Conservation (phyloP, 2,888 invertebrate species). For the Pandemis corylana region DNA sequence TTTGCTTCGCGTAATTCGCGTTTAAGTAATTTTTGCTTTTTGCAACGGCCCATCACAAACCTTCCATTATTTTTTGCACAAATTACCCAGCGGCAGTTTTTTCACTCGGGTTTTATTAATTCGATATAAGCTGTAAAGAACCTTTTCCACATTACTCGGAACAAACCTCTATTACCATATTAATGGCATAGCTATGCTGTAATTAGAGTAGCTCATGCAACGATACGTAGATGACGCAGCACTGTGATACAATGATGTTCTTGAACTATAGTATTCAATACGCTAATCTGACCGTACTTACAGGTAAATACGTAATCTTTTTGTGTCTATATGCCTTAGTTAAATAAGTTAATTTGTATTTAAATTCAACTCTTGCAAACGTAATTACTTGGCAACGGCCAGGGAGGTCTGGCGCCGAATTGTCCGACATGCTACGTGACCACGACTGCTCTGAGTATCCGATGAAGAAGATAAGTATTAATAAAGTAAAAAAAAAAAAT, state of each 20-base stretch:
- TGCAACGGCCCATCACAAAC: neutral
- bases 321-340: neutral
- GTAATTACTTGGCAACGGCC: too few relatives aligned
- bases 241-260: neutral
- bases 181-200: slow-evolving; percentile 27
- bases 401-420: too few relatives aligned
- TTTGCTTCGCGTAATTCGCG: too few relatives aligned
- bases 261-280: slow-evolving; percentile 3
- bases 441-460: too few relatives aligned
- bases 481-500: too few relatives aligned
- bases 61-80: neutral
- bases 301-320: neutral
- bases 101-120: slow-evolving; percentile 26
- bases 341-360: neutral
- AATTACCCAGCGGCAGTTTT: slow-evolving; percentile 3
- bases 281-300: neutral
- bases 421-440: too few relatives aligned
- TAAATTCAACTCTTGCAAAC: too few relatives aligned
- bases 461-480: too few relatives aligned
- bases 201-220: slow-evolving; percentile 31
- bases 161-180: slow-evolving; percentile 31
- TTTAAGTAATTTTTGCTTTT: neutral
- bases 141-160: slow-evolving; percentile 39
- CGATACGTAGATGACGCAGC: slow-evolving; percentile 16
- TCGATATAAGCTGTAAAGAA: slow-evolving; percentile 17